Evolutionary conservation across 2,888 invertebrate genomes (phyloP), one percentile per base, ranked within the genome.

Genomic region (Pristionchus entomophagus): DNA sequence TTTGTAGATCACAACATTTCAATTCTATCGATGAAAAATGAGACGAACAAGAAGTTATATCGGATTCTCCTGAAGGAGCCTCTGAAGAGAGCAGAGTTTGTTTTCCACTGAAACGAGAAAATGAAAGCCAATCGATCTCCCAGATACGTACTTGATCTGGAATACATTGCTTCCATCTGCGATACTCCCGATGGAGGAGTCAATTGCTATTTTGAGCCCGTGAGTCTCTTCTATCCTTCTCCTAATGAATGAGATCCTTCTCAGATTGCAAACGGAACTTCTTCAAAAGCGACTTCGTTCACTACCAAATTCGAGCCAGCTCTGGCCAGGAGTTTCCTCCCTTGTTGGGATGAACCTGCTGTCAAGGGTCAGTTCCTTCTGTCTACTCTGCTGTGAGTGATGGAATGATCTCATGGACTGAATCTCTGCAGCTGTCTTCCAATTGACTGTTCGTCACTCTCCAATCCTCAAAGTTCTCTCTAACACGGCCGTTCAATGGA

Each of bases 231-330:
- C 45, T 19, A 84, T n/a, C n/a, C n/a, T n/a, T n/a, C n/a, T n/a
- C n/a, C n/a, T n/a, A n/a, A n/a, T n/a, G n/a, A n/a, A n/a, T 26
- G 69, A 32, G 51, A 51, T 22, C 17, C 2, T n/a, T 56, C 32
- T 19, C n/a, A 81, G 81, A 56, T 38, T 35, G 22, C 35, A 19
- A 81, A 81, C 22, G 81, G 53, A 22, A 56, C 35, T 0, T 22
- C 53, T 12, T 19, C 35, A 17, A 45, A 51, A 78, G 78, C 38
- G 1, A 86, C 87, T 5, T 88, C 89, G 17, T 92, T 93, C 86
- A 91, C 92, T 5, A 93, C 93, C 17, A 93, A 92, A 85, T 93
- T 93, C 81, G 92, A 93, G 85, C 93, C 93, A 14, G 89, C 91
- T 0, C 88, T 91, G n/a, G 93, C 93, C 2, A 73, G 91, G 22